Evolutionary conservation across 37 sponge, comb jelly and placozoan genomes (phyloP), one percentile per base, ranked within the genome.

Genomic region (Tethya wilhelma): DNA sequence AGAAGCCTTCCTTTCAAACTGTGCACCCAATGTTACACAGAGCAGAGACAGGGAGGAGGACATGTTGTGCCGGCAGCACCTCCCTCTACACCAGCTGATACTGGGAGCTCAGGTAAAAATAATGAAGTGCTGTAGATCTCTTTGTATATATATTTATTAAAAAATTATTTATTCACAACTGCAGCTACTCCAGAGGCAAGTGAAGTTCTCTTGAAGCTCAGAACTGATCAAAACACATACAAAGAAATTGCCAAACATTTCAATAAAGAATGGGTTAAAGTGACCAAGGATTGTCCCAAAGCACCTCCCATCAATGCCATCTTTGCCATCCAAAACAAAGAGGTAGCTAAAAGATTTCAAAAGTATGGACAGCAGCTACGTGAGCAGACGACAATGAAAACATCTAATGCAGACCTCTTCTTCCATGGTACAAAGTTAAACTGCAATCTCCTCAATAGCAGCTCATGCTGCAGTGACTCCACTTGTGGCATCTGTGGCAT

Each of bases 1-100:
- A 87, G 87, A 43, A 87, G 75, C 76, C 37, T 40, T 31, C 87
- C 87, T 37, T 80, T 78, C 73, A 79, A 79, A 60, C 56, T 79
- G 56, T 87, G 87, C 32, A 44, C 75, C 6, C 28, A 67, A 3
- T 87, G 87, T 60, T 74, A 87, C 69, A n/a, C n/a, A n/a, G n/a
- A n/a, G n/a, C n/a, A n/a, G n/a, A n/a, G n/a, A n/a, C n/a, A n/a
- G n/a, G n/a, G n/a, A n/a, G n/a, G n/a, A n/a, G n/a, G n/a, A n/a
- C n/a, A n/a, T n/a, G n/a, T n/a, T n/a, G n/a, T n/a, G n/a, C n/a
- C n/a, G n/a, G n/a, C n/a, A n/a, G n/a, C n/a, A n/a, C n/a, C n/a
- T n/a, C n/a, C n/a, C n/a, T n/a, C n/a, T n/a, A n/a, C n/a, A n/a
- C n/a, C n/a, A n/a, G n/a, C n/a, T n/a, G n/a, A n/a, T n/a, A n/a